Conservation (phyloP, 1,140 invertebrate genomes). For the Drosophila aff. region DNA sequence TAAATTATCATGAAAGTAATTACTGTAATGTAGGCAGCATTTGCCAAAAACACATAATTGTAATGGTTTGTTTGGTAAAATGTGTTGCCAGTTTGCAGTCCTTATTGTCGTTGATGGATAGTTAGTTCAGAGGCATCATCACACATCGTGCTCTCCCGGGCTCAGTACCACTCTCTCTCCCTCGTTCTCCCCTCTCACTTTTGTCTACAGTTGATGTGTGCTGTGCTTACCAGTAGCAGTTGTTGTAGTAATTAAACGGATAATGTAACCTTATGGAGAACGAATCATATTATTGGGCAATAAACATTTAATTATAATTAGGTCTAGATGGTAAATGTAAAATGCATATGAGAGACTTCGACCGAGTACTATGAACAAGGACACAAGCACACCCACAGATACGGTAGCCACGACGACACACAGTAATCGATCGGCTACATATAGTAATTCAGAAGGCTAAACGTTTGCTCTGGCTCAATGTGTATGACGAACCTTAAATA, state of each 20-base stretch:
- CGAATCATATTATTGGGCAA: constrained; percentile 65
- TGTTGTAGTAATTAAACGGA: constrained; percentile 85
- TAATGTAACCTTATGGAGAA: constrained; percentile 84
- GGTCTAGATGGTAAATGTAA: constrained; percentile 29
- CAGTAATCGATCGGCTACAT: constrained; percentile 65
- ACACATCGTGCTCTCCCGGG: constrained; percentile 28
- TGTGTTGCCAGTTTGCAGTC: constrained; percentile 30
- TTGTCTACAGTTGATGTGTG: constrained; percentile 24
- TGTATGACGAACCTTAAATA: constrained; percentile 84
- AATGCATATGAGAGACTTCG: constrained; percentile 34
- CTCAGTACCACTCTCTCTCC: constrained; percentile 14
- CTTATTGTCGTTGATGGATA: constrained; percentile 39
- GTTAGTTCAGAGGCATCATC: constrained; percentile 25
- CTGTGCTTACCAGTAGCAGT: constrained; percentile 75
- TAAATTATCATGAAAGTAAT: constrained; percentile 1
- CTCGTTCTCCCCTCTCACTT: constrained; percentile 9
- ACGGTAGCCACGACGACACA: constrained; percentile 18
- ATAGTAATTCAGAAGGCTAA: constrained; percentile 71
- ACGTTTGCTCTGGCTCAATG: constrained; percentile 77
- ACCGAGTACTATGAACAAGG: constrained; percentile 42
- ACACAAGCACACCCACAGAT: constrained; percentile 34
- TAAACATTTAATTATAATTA: constrained; percentile 38
- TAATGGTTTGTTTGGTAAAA: constrained; percentile 6
- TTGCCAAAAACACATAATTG: constrained; percentile 4
- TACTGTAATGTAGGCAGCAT: background rate